Evolutionary conservation across 2,888 invertebrate genomes (phyloP), one percentile per base, ranked within the genome.

Genomic region (Cactoblastis cactorum): DNA sequence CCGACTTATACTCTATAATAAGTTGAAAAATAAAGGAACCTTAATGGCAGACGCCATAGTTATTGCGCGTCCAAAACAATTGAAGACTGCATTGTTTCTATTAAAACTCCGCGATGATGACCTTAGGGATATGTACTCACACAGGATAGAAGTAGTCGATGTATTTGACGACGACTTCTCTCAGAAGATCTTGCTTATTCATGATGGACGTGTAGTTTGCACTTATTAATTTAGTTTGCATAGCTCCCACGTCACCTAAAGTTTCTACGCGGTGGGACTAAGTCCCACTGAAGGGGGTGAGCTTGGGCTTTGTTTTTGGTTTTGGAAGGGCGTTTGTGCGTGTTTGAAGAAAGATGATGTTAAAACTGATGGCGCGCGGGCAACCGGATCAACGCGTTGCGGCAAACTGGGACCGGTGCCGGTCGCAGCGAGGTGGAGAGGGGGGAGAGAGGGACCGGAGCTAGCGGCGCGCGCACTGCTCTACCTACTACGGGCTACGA

Each of bases 111-210:
- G 53, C 58, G 61, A 58, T 51, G 55, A 52, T 54, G 55, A 56
- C 52, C 41, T 55, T 54, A 56, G 63, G 55, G 60, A 65, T 76
- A 73, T 64, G 69, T 85, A 93, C 93, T 93, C 78, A 93, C 93
- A 92, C 91, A 67, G 93, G 93, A 73, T 92, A 91, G 85, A 93
- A 93, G 82, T 93, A 92, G 87, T 93, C 93, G 70, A 93, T 92
- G 83, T 93, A 93, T 80, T 93, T 93, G 83, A 92, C 92, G 73
- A 93, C 92, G 62, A 93, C 92, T 82, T 93, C 93, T 69, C 93
- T 87, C 59, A 93, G 91, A 63, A 93, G 90, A 84, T 93, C 93
- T 83, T 93, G 92, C 80, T 91, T 91, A 81, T 90, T 91, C 87
- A 92, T 92, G 78, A 91, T 92, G 80, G 92, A 91, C 69, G 92